These are phyloP conservation scores for Yponomeuta plumbellus DNA, from an alignment of 2,888 invertebrate species.

Conservation along the genomic window DNA sequence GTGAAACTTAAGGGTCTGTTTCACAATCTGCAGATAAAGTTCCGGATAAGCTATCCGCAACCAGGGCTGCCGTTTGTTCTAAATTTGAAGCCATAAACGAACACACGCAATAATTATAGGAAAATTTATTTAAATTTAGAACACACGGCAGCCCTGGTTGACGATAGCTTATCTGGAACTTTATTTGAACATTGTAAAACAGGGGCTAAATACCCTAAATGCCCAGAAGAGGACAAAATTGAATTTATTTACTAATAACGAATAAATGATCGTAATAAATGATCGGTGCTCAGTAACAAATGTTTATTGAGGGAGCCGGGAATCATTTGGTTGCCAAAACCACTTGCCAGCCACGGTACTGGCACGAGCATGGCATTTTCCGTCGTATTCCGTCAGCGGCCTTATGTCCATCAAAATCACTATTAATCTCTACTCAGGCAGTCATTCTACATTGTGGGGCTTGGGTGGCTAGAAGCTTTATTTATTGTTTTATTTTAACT, in stretches of 20 bases:
- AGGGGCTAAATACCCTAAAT: background rate
- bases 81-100: too few relatives aligned
- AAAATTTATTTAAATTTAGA: too few relatives aligned
- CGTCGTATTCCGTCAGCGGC: background rate
- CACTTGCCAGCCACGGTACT: background rate
- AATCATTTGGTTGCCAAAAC: background rate
- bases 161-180: too few relatives aligned
- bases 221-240: background rate
- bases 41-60: too few relatives aligned
- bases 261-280: background rate
- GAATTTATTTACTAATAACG: background rate
- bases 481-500: background rate
- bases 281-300: background rate
- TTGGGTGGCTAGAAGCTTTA: background rate
- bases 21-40: too few relatives aligned
- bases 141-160: too few relatives aligned
- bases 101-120: too few relatives aligned
- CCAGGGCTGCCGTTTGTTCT: too few relatives aligned
- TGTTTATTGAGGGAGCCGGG: background rate
- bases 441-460: background rate
- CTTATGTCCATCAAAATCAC: slow-evolving; percentile 53
- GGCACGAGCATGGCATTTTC: background rate
- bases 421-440: slow-evolving; percentile 50
- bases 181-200: background rate
- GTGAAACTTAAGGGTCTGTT: too few relatives aligned